A percentile compares a stretch with the other conserved stretches of the same genome.
These are phyloP conservation scores for Itoplectis maculator DNA, from an alignment of 2,888 invertebrate species.

Conservation along the genomic window DNA sequence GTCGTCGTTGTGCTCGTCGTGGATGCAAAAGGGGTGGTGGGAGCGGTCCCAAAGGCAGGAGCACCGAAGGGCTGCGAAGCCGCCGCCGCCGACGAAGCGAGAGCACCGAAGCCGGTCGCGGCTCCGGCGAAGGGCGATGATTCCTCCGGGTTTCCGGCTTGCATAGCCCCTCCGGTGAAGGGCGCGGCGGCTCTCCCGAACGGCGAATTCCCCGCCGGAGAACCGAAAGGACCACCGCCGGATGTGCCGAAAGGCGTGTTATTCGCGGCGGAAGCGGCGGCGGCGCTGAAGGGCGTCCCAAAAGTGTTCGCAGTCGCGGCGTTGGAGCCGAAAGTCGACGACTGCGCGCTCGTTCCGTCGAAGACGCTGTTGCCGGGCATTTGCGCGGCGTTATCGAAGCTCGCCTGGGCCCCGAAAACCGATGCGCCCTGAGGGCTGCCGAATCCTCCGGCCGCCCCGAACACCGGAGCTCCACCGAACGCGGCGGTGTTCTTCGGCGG, in stretches of 20 bases:
- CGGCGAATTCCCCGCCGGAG: slow-evolving; percentile 33
- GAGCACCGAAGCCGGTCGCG: slow-evolving; percentile 17
- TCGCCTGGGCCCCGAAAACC: slow-evolving; percentile 74
- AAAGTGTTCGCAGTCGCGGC: slow-evolving; percentile 65
- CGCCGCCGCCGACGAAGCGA: slow-evolving; percentile 35
- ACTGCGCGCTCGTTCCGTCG: slow-evolving; percentile 62
- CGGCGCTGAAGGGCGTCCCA: slow-evolving; percentile 57
- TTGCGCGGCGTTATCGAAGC: slow-evolving; percentile 67
- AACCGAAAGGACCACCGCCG: slow-evolving; percentile 29
- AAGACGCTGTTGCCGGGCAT: slow-evolving; percentile 78
- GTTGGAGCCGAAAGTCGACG: slow-evolving; percentile 70
- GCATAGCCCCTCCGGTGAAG: slow-evolving; percentile 55
- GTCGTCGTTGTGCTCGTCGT: slow-evolving; percentile 56
- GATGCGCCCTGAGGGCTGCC: slow-evolving; percentile 62
- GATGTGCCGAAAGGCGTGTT: slow-evolving; percentile 65
- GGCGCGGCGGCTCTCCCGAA: slow-evolving; percentile 53
- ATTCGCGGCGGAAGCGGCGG: slow-evolving; percentile 37
- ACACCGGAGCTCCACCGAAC: slow-evolving; percentile 79
- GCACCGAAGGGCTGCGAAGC: slow-evolving; percentile 50
- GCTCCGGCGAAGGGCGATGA: slow-evolving; percentile 46
- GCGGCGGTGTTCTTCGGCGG: slow-evolving; percentile 72
- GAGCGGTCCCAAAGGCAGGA: slow-evolving; percentile 44
- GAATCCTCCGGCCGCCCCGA: slow-evolving; percentile 75
- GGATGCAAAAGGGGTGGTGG: slow-evolving; percentile 61
- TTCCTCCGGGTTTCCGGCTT: slow-evolving; percentile 50